A percentile compares a stretch with the other conserved stretches of the same genome.
phyloP scores from a whole-genome alignment of 2,888 invertebrate species.

The Osmoderma eremita region DNA sequence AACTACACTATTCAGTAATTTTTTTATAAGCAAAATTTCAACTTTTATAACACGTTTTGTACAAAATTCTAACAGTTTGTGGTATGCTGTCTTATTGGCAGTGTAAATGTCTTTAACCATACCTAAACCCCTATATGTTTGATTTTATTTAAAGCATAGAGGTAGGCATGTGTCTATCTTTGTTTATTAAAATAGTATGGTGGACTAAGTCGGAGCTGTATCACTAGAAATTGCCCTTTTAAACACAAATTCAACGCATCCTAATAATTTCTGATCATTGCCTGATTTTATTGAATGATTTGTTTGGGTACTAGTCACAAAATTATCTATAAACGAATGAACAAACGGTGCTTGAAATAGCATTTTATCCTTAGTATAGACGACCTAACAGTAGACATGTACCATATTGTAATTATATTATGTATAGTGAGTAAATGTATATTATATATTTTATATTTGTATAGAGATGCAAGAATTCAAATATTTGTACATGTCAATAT shows the following conservation, averaged over 20 bases:
- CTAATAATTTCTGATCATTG: neutral
- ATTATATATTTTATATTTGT: constrained; percentile 40
- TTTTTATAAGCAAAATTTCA: neutral
- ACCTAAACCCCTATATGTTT: too few relatives aligned
- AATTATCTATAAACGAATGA: constrained; percentile 16
- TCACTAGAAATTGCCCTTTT: too few relatives aligned
- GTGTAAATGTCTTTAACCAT: neutral
- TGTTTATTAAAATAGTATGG: too few relatives aligned
- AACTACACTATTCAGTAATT: too few relatives aligned
- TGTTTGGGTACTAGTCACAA: constrained; percentile 38
- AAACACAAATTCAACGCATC: too few relatives aligned
- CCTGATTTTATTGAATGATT: constrained; percentile 8
- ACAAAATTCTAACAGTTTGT: constrained; percentile 9
- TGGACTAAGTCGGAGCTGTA: too few relatives aligned
- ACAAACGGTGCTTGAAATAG: constrained; percentile 32
- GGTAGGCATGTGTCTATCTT: too few relatives aligned
- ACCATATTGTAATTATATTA: constrained; percentile 34
- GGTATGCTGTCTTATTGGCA: neutral
- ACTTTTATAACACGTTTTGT: constrained; percentile 9
- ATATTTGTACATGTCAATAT: constrained; percentile 36
- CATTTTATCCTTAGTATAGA: constrained; percentile 26
- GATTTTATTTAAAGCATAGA: too few relatives aligned
- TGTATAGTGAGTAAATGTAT: constrained; percentile 20
- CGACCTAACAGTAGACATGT: constrained; percentile 16
- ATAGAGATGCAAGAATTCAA: constrained; percentile 39